phyloP scores from a whole-genome alignment of 64 coral and sea anemone species.

The Anthopleura sola region DNA sequence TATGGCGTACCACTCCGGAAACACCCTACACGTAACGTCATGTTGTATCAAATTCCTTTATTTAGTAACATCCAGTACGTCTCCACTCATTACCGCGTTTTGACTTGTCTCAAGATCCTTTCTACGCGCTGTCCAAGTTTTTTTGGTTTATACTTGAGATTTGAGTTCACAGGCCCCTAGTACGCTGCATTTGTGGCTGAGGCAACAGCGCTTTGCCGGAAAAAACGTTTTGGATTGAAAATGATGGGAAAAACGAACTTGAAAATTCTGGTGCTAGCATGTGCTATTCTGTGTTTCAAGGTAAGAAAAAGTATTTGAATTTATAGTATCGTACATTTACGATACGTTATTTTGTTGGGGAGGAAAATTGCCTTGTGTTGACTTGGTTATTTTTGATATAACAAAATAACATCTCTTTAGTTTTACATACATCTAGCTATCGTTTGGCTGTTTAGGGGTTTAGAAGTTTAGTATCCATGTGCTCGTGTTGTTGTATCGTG shows the following conservation, averaged over 20 bases:
- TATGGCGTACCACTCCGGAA: neutral
- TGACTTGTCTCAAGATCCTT: neutral
- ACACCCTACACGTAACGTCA: neutral
- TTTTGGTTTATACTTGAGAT: neutral
- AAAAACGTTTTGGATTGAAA: neutral
- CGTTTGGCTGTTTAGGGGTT: no score
- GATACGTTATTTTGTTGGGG: no score
- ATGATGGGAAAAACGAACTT: neutral
- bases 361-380: no score
- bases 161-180: neutral
- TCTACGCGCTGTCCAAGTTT: neutral
- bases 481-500: no score
- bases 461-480: no score
- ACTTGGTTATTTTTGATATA: no score
- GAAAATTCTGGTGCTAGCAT: neutral
- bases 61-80: neutral
- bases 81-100: neutral
- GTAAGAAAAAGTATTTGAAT: neutral
- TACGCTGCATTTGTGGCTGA: neutral
- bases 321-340: neutral
- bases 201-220: neutral
- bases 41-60: neutral
- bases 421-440: no score
- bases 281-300: neutral
- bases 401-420: no score